Evolutionary conservation across 2,888 invertebrate genomes (phyloP), one percentile per base, ranked within the genome.

Genomic region (Chelonus formosanus): DNA sequence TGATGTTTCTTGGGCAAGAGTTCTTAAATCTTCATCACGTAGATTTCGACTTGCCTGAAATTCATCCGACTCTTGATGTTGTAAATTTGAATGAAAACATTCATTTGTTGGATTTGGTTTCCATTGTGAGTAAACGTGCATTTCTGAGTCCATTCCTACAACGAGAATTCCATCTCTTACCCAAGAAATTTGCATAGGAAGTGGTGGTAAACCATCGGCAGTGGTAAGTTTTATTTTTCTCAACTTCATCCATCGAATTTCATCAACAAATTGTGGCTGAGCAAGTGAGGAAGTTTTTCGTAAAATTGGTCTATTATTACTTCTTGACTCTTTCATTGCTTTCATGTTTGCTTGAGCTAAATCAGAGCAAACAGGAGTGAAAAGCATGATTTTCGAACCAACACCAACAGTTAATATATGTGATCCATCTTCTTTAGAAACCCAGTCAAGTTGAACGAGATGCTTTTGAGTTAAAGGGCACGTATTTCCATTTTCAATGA

Each of bases 41-140:
- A 92, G 85, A 62, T 92, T 92, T 53, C 92, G 87, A 2, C 91
- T 90, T 67, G 92, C 91, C 68, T 90, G 86, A 66, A 90, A 87
- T 78, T 94, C 94, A 70, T 92, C 91, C 0, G 89, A 85, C 70
- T 90, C 90, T 84, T 90, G 84, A 61, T 83, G 83, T 53, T 81
- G 80, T 0, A 83, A 69, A 56, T 76, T 80, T 6, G 81, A 82
- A 20, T 81, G 83, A 31, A 79, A 78, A 47, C 81, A 83, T 5
- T 84, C 83, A 52, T 77, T 82, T 34, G 79, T 81, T 3, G 84
- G 83, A 76, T 91, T 90, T 0, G 94, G 92, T 78, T 94, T 94
- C 98, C 98, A 99, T 80, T 99, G 99, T 0, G 97, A 97, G 82
- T 98, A 99, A 0, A 99, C 97, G 79, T 98, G 97, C 97, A 99